phyloP scores from a whole-genome alignment of 2,113 vertebrate species.

The Chrysochloris asiatica region DNA sequence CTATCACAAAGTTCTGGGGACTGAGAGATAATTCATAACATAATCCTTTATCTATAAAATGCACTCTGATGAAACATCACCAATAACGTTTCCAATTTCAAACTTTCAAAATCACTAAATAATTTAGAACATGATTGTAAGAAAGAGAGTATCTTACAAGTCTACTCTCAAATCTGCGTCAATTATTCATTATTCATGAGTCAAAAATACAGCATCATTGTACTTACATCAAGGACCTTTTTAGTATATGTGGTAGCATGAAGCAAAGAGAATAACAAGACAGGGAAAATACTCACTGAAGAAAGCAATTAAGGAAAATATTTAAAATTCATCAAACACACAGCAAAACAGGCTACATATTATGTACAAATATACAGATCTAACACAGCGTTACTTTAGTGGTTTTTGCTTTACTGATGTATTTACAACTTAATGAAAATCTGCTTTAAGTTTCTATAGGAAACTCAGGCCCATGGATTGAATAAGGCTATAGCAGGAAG shows the following conservation, averaged over 20 bases:
- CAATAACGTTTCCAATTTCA: conserved; percentile 13
- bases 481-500: too few species aligned
- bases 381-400: not conserved
- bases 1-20: conserved; percentile 24
- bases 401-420: not conserved
- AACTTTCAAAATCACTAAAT: conserved; percentile 44
- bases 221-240: conserved; percentile 98
- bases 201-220: not conserved
- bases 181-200: not conserved
- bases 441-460: too few species aligned
- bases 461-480: too few species aligned
- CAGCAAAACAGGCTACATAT: not conserved
- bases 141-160: not conserved
- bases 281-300: conserved; percentile 99
- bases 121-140: conserved; percentile 7
- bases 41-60: conserved; percentile 25
- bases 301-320: conserved; percentile 87
- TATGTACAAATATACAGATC: not conserved
- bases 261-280: conserved; percentile 98
- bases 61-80: not conserved
- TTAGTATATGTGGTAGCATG: conserved; percentile 97
- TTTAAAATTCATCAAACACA: conserved; percentile 24
- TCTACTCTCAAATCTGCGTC: not conserved
- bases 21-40: not conserved
- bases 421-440: conserved; percentile 27